Conservation (phyloP, 1,140 invertebrate genomes). For the Heterodera schachtii region DNA sequence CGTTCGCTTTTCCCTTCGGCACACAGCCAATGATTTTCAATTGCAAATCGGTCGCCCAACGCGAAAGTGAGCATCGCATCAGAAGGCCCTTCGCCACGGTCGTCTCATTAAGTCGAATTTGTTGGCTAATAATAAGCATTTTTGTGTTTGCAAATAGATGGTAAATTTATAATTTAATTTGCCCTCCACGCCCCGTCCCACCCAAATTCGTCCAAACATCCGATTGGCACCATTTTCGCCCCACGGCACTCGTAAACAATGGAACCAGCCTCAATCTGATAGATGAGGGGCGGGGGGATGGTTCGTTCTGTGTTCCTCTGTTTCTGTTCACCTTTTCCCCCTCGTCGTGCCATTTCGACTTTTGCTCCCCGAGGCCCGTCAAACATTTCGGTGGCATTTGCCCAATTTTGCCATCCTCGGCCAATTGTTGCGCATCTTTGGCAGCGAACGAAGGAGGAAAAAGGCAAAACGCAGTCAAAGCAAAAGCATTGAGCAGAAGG, state of each 20-base stretch:
- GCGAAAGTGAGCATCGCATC: conserved; percentile 5
- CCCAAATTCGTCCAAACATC: conserved; percentile 27
- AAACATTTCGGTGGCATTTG: not conserved
- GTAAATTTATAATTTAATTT: not conserved
- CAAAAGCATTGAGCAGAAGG: not conserved
- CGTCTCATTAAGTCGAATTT: conserved; percentile 10
- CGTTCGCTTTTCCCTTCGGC: not conserved
- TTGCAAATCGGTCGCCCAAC: conserved; percentile 2
- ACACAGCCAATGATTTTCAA: conserved; percentile 25
- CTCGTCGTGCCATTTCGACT: conserved; percentile 11
- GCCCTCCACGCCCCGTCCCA: not conserved
- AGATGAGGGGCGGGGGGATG: not conserved
- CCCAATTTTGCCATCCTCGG: not conserved
- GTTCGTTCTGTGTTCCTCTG: not conserved
- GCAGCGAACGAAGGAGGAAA: not conserved
- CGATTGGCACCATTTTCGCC: conserved; percentile 16
- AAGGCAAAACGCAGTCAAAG: not conserved
- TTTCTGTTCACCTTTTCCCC: conserved; percentile 8
- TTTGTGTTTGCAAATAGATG: not conserved
- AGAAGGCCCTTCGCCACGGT: conserved; percentile 10
- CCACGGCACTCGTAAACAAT: conserved; percentile 20
- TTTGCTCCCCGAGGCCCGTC: conserved; percentile 6
- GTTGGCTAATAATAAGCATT: not conserved
- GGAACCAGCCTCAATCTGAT: conserved; percentile 10
- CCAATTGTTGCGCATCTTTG: not conserved